Percentiles rank a stretch among this genome's conserved stretches.
Evolutionary conservation across 2,113 vertebrate species (phyloP).

Genomic region (Henicopernis longicauda): DNA sequence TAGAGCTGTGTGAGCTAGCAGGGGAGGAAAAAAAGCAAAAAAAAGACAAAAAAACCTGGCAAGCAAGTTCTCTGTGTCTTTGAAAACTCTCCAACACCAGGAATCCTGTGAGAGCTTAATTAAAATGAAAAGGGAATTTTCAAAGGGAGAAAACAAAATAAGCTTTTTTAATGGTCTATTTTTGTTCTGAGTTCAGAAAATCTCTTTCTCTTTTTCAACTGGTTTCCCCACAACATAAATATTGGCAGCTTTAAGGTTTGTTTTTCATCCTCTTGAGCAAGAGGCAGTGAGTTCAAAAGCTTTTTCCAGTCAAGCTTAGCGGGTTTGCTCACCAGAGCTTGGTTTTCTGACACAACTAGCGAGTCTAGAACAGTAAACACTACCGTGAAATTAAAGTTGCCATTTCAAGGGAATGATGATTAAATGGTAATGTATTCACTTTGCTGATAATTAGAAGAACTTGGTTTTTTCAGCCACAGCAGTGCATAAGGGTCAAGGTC

Average conservation of each 20-base stretch:
- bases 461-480: neutral
- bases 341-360: conserved; percentile 30
- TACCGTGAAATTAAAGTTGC: conserved; percentile 8
- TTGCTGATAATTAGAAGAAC: neutral
- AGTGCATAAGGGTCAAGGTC: neutral
- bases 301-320: conserved; percentile 29
- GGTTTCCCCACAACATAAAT: conserved; percentile 32
- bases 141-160: conserved; percentile 46
- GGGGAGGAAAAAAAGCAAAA: too few relatives aligned
- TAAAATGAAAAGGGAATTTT: conserved; percentile 51
- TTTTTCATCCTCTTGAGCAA: conserved; percentile 48
- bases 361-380: conserved; percentile 26
- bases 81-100: conserved; percentile 53
- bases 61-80: conserved; percentile 39
- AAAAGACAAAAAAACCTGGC: neutral
- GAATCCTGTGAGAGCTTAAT: conserved; percentile 52
- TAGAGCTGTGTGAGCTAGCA: neutral
- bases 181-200: conserved; percentile 38
- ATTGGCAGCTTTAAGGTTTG: conserved; percentile 22
- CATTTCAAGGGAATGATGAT: conserved; percentile 10
- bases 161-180: conserved; percentile 26
- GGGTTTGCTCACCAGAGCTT: conserved; percentile 7
- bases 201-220: neutral
- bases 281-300: conserved; percentile 50
- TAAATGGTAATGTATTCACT: neutral